Conservation (phyloP, 2,113 vertebrate species). For the Grus americana region DNA sequence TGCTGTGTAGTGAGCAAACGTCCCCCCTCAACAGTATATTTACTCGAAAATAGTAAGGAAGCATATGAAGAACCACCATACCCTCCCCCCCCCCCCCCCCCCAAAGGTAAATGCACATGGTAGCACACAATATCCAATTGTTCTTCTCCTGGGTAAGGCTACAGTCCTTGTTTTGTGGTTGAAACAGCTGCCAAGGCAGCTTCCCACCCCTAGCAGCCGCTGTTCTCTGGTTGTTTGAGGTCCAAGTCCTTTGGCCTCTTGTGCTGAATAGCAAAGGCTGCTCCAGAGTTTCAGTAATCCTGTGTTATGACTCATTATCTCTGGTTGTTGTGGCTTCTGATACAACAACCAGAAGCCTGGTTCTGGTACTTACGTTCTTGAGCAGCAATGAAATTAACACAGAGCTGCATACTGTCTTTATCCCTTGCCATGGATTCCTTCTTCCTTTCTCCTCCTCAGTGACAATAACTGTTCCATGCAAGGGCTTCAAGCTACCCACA, state of each 20-base stretch:
- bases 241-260: neutral
- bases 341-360: neutral
- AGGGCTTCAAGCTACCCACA: neutral
- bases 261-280: neutral
- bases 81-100: no score
- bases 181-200: neutral
- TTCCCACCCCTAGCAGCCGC: neutral
- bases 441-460: neutral
- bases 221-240: neutral
- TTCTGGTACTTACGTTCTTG: neutral
- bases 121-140: neutral
- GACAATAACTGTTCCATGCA: neutral
- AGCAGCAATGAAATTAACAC: neutral
- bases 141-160: neutral
- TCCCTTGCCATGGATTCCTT: neutral
- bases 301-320: neutral
- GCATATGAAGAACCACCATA: neutral
- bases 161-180: neutral
- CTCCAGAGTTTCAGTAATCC: neutral
- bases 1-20: neutral
- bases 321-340: neutral
- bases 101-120: neutral
- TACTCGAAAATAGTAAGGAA: neutral
- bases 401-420: neutral
- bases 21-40: neutral